A percentile compares a stretch with the other conserved stretches of the same genome.
phyloP scores from a whole-genome alignment of 2,113 vertebrate species.

The Plectropomus leopardus region DNA sequence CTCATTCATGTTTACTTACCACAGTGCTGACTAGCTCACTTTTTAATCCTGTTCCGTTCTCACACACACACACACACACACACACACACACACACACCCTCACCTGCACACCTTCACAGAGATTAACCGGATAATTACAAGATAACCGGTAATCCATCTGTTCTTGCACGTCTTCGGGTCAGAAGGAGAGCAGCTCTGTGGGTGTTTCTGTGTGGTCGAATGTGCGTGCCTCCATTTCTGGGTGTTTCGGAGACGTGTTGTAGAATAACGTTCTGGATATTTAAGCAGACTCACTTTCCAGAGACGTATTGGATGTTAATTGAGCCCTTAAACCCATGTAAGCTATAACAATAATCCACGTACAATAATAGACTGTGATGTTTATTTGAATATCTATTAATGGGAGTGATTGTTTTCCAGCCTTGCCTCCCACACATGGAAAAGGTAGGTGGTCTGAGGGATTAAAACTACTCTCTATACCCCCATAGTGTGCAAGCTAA shows the following conservation, averaged over 20 bases:
- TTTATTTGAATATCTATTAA: constrained; percentile 54
- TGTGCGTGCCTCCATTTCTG: neutral
- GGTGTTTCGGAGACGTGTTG: neutral
- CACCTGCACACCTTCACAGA: constrained; percentile 26
- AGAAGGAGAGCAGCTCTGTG: neutral
- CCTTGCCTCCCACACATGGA: constrained; percentile 27
- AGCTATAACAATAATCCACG: neutral
- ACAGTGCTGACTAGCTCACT: constrained; percentile 25
- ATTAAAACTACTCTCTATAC: neutral
- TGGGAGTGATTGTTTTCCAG: constrained; percentile 16
- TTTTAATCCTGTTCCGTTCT: constrained; percentile 49
- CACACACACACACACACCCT: constrained; percentile 6
- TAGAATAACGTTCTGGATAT: neutral
- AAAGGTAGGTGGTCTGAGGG: constrained; percentile 33
- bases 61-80: neutral
- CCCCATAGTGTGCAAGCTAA: neutral
- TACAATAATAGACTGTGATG: neutral
- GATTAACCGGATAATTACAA: constrained; percentile 62
- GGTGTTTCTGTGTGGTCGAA: neutral
- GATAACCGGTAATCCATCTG: constrained; percentile 54
- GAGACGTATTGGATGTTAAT: neutral
- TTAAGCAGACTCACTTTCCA: constrained; percentile 9
- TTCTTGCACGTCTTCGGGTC: constrained; percentile 4
- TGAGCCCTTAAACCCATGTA: neutral
- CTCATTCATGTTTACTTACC: constrained; percentile 34